Percentiles rank a stretch among this genome's conserved stretches.
Evolutionary conservation across 2,888 invertebrate genomes (phyloP).

Genomic region (Pterostichus madidus): DNA sequence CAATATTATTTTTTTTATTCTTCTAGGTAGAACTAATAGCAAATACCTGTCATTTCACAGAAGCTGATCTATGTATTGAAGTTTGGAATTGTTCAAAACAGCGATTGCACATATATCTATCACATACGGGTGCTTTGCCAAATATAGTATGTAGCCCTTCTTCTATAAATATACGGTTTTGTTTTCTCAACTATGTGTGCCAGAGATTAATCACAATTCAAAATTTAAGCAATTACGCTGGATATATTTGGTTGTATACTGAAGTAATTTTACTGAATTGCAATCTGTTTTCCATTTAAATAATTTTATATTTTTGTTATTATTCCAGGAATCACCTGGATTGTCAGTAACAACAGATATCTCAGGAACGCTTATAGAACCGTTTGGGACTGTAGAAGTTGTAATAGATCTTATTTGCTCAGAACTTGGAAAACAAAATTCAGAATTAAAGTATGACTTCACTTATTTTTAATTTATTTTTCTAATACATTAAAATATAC

Average conservation of each 20-base stretch:
- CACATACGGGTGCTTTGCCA: slow-evolving; percentile 79
- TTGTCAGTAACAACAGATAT: slow-evolving; percentile 36
- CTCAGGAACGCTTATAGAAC: slow-evolving; percentile 76
- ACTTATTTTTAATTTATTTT: no score
- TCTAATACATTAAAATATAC: no score
- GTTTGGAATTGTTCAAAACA: slow-evolving; percentile 78
- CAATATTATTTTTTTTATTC: slow-evolving; percentile 50
- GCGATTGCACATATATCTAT: slow-evolving; percentile 77
- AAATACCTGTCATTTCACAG: slow-evolving; percentile 72
- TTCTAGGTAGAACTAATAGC: slow-evolving; percentile 80
- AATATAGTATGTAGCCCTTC: slow-evolving; percentile 77
- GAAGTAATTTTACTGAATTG: slow-evolving; percentile 39
- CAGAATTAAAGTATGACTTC: slow-evolving; percentile 71
- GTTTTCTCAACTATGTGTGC: slow-evolving; percentile 81
- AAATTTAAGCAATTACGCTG: slow-evolving; percentile 78
- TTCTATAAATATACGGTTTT: slow-evolving; percentile 80
- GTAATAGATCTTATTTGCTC: slow-evolving; percentile 77
- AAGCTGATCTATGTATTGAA: slow-evolving; percentile 78
- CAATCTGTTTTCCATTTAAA: background rate
- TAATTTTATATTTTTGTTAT: background rate
- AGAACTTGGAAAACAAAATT: slow-evolving; percentile 76
- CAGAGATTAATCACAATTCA: slow-evolving; percentile 77
- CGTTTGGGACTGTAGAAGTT: slow-evolving; percentile 77
- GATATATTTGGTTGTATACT: slow-evolving; percentile 75
- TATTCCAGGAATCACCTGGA: background rate